Evolutionary conservation across 2,113 vertebrate species (phyloP).

Genomic region (Eubucco bourcierii): DNA sequence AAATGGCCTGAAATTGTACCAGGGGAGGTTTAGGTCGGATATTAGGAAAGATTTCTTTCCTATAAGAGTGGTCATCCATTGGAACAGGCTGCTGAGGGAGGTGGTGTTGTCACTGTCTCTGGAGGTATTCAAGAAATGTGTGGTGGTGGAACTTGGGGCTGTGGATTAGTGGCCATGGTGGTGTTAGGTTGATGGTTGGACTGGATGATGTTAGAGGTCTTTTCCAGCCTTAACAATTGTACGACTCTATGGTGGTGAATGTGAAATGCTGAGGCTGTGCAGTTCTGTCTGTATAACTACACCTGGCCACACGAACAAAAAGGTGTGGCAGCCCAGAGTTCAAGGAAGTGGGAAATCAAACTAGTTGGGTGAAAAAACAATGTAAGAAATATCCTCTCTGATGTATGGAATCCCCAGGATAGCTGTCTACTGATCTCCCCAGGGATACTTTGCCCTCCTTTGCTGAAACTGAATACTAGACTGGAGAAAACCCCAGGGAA

Average conservation of each 20-base stretch:
- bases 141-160: too few species aligned
- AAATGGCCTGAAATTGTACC: too few species aligned
- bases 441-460: background rate
- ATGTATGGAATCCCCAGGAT: background rate
- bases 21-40: too few species aligned
- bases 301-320: background rate
- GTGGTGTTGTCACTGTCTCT: too few species aligned
- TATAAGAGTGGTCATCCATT: too few species aligned
- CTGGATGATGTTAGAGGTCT: too few species aligned
- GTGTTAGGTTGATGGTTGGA: too few species aligned
- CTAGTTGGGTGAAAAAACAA: background rate
- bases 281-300: background rate
- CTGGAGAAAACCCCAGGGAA: constrained; percentile 1
- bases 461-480: background rate
- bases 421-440: background rate
- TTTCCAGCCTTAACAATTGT: too few species aligned
- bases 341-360: background rate
- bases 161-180: too few species aligned
- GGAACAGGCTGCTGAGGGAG: too few species aligned
- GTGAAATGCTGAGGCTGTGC: background rate
- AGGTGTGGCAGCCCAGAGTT: rapidly evolving
- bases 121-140: too few species aligned
- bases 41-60: too few species aligned
- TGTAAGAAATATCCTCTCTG: background rate
- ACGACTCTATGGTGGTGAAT: background rate